phyloP scores from a whole-genome alignment of 2,888 invertebrate species.

The Steinernema carpocapsae region DNA sequence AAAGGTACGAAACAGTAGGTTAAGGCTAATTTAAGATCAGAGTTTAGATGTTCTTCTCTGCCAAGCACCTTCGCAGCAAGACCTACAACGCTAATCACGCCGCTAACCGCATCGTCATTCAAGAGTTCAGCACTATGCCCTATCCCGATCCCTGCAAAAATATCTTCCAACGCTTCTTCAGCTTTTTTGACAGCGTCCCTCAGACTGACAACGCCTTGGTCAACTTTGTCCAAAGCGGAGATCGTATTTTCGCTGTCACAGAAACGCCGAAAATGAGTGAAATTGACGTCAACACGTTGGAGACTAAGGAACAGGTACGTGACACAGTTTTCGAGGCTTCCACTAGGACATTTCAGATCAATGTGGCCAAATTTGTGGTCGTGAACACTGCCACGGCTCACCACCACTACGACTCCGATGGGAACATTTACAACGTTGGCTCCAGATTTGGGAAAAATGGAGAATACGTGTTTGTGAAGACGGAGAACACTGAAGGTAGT shows the following conservation, averaged over 20 bases:
- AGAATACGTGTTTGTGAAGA: conserved; percentile 53
- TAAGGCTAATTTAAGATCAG: not conserved
- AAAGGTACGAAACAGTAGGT: conserved; percentile 55
- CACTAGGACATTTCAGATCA: conserved; percentile 31
- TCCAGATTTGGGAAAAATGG: conserved; percentile 49
- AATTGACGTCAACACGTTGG: conserved; percentile 79
- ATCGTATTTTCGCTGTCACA: conserved; percentile 84
- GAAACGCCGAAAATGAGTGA: conserved; percentile 83
- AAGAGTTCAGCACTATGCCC: conserved; percentile 82
- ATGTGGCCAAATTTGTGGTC: conserved; percentile 39
- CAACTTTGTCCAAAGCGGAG: conserved; percentile 80
- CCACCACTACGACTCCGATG: conserved; percentile 48
- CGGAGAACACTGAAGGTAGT: conserved; percentile 30
- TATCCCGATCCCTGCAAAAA: conserved; percentile 79
- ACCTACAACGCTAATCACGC: conserved; percentile 76
- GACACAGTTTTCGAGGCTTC: no score
- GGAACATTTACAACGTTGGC: conserved; percentile 57
- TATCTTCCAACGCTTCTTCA: conserved; percentile 71
- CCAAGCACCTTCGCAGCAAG: conserved; percentile 78
- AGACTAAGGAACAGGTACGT: conserved; percentile 77
- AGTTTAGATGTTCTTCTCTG: conserved; percentile 79
- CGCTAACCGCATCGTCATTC: conserved; percentile 82
- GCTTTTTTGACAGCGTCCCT: conserved; percentile 55
- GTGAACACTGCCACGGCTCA: conserved; percentile 59
- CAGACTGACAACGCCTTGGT: conserved; percentile 88